These are phyloP conservation scores for Chrysaora quinquecirrha DNA, from an alignment of 30 jellyfish, hydroid and myxozoan species.

Conservation along the genomic window DNA sequence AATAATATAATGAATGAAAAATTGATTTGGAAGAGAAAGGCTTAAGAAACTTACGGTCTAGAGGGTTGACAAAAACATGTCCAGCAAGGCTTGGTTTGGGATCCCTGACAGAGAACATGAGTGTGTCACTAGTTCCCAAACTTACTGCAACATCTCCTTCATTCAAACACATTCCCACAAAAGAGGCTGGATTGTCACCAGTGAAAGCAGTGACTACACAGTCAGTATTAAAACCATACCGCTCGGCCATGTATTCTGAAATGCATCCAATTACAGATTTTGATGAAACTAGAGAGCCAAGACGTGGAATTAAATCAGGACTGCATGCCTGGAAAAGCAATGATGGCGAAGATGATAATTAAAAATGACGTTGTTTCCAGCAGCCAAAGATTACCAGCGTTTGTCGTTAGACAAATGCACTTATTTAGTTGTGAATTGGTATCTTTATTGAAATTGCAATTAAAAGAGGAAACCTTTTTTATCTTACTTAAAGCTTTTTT, in stretches of 20 bases:
- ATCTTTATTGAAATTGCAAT: too few relatives aligned
- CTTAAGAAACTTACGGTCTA: constrained; percentile 79
- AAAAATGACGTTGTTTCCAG: too few relatives aligned
- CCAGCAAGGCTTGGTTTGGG: constrained; percentile 72
- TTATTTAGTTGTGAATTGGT: too few relatives aligned
- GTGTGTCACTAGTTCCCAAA: constrained; percentile 94
- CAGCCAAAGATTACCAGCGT: too few relatives aligned
- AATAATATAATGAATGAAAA: too few relatives aligned
- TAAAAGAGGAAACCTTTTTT: too few relatives aligned
- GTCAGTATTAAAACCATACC: constrained; percentile 68
- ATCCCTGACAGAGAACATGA: constrained; percentile 68
- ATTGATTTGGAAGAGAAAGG: too few relatives aligned
- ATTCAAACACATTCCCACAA: constrained; percentile 84
- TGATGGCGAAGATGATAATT: too few relatives aligned
- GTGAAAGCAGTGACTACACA: constrained; percentile 83
- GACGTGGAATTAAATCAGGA: constrained; percentile 52
- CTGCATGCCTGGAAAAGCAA: constrained; percentile 82
- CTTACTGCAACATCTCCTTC: constrained; percentile 90
- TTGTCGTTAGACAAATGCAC: too few relatives aligned
- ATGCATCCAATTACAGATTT: constrained; percentile 58
- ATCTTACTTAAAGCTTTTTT: too few relatives aligned
- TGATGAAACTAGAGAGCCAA: constrained; percentile 82
- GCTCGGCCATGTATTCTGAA: constrained; percentile 65
- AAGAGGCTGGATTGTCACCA: constrained; percentile 94
- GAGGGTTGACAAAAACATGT: constrained; percentile 85